Conservation (phyloP, 2,113 vertebrate species). For the Pterophyllum scalare region DNA sequence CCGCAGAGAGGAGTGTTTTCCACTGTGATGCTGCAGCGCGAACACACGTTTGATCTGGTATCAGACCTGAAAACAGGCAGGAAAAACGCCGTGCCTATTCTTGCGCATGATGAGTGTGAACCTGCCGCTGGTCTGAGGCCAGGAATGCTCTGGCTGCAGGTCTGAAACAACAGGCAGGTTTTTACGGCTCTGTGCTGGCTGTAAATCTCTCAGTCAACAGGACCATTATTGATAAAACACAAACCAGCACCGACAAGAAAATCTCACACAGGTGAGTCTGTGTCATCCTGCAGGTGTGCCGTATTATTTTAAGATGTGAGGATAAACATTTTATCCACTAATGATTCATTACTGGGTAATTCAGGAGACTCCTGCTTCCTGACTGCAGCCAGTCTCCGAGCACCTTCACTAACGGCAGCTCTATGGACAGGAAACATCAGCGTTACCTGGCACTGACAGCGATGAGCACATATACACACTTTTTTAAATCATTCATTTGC, state of each 20-base stretch:
- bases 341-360: neutral
- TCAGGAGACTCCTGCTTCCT: neutral
- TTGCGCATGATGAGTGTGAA: conserved; percentile 14
- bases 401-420: neutral
- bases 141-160: conserved; percentile 41
- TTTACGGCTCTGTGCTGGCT: neutral
- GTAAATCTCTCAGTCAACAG: conserved; percentile 1
- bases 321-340: neutral
- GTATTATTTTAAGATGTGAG: neutral
- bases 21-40: neutral
- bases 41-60: neutral
- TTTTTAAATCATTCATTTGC: no score
- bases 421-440: neutral
- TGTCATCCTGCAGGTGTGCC: conserved; percentile 35
- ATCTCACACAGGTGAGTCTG: conserved; percentile 20
- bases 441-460: no score
- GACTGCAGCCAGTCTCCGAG: neutral
- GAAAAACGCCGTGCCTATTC: neutral
- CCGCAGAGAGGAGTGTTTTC: neutral
- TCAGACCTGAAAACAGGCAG: neutral
- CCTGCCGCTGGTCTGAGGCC: conserved; percentile 19
- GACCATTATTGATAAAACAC: conserved; percentile 3
- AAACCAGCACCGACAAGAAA: neutral
- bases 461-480: no score
- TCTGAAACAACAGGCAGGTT: conserved; percentile 20